These are phyloP conservation scores for Chascanopsetta lugubris DNA, from an alignment of 2,113 vertebrate genomes.

Conservation along the genomic window DNA sequence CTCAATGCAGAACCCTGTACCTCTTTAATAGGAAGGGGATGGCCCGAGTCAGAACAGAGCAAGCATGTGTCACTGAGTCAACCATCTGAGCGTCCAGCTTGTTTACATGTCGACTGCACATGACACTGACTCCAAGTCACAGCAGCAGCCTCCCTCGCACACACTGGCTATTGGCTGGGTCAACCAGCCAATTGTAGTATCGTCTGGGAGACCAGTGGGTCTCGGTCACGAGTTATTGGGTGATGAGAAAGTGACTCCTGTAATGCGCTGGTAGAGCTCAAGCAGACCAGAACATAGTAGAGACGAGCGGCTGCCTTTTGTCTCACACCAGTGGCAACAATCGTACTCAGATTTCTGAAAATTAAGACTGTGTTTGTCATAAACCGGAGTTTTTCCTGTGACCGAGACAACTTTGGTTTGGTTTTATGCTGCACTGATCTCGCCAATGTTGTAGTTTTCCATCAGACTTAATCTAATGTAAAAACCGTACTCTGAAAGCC, in stretches of 20 bases:
- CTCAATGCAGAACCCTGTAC: not conserved
- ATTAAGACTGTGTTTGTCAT: not conserved
- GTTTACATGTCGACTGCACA: constrained; percentile 64
- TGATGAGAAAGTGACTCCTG: constrained; percentile 40
- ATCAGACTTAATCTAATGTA: not conserved
- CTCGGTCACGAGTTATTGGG: constrained; percentile 53
- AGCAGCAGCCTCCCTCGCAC: constrained; percentile 16
- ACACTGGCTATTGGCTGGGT: constrained; percentile 46
- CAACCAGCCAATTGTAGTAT: constrained; percentile 59
- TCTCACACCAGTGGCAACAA: not conserved
- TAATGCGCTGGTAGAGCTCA: constrained; percentile 5
- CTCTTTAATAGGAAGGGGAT: constrained; percentile 28
- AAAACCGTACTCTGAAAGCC: not conserved
- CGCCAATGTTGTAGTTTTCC: constrained; percentile 11
- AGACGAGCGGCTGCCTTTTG: not conserved
- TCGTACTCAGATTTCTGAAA: constrained; percentile 17
- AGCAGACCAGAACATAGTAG: not conserved
- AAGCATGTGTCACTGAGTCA: constrained; percentile 65
- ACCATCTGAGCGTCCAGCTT: constrained; percentile 40
- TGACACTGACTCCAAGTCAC: constrained; percentile 51
- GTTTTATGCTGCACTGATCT: constrained; percentile 4
- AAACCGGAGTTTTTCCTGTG: constrained; percentile 2
- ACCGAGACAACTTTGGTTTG: not conserved
- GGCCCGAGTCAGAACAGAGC: constrained; percentile 58
- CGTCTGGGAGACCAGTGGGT: constrained; percentile 20